Percentiles rank a stretch among this genome's conserved stretches.
Evolutionary conservation across 2,797 vertebrate genomes (phyloP).

Genomic region (Sebastes flavidus): DNA sequence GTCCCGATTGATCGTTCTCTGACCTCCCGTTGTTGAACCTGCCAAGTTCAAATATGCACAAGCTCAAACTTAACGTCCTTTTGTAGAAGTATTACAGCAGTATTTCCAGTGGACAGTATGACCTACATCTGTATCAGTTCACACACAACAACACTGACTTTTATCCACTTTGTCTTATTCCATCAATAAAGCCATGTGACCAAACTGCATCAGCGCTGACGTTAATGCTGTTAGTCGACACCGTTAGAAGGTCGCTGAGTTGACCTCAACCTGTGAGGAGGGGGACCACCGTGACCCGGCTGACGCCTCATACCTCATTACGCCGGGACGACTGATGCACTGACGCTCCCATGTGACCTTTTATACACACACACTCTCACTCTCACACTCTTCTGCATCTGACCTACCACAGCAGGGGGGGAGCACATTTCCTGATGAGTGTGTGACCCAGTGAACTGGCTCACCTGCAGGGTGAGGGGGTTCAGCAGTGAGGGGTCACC

Average conservation of each 20-base stretch:
- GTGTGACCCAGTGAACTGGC: conserved; percentile 10
- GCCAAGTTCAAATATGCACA: not conserved
- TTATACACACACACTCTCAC: not conserved
- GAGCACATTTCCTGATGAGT: not conserved
- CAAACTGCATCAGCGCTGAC: not conserved
- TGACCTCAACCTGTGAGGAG: not conserved
- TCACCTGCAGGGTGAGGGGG: not conserved
- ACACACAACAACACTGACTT: not conserved
- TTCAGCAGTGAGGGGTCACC: not conserved
- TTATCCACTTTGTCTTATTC: not conserved
- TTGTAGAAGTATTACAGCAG: not conserved
- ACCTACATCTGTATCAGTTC: not conserved
- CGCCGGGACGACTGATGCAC: not conserved
- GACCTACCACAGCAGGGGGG: not conserved
- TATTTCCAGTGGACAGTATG: not conserved
- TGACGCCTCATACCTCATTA: conserved; percentile 24
- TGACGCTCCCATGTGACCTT: conserved; percentile 8
- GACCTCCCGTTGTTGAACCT: not conserved
- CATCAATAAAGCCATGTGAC: not conserved
- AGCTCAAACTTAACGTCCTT: not conserved
- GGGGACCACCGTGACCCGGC: not conserved
- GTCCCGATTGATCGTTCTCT: no score
- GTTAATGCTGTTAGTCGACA: conserved; percentile 1
- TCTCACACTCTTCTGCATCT: not conserved
- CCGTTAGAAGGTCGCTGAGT: not conserved